phyloP scores from a whole-genome alignment of 1,140 invertebrate genomes.

The Sesamia nonagrioides region DNA sequence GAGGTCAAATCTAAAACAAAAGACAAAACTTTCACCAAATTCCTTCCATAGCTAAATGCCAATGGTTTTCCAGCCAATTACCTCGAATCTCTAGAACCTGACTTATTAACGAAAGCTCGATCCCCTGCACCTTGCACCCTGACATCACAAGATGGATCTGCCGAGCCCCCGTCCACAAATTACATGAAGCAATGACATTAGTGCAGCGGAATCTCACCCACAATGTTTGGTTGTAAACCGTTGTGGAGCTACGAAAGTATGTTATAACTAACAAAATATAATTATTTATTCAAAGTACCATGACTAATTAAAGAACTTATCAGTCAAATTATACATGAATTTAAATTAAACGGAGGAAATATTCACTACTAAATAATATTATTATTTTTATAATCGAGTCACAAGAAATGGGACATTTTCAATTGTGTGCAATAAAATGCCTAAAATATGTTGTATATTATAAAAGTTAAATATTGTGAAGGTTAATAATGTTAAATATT shows the following conservation, averaged over 20 bases:
- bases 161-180: constrained; percentile 74
- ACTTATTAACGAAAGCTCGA: constrained; percentile 53
- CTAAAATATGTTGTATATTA: too few relatives aligned
- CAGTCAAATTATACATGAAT: too few relatives aligned
- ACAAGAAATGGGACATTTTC: too few relatives aligned
- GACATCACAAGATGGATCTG: constrained; percentile 70
- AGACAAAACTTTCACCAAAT: constrained; percentile 9
- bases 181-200: constrained; percentile 80
- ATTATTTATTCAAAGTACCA: too few relatives aligned
- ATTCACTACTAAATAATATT: too few relatives aligned
- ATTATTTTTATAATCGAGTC: too few relatives aligned
- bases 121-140: constrained; percentile 41
- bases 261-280: neutral
- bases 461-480: too few relatives aligned
- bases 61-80: constrained; percentile 47
- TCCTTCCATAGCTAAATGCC: constrained; percentile 25
- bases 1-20: neutral
- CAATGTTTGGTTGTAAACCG: constrained; percentile 64
- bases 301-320: too few relatives aligned
- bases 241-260: constrained; percentile 57
- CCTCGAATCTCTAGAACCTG: constrained; percentile 49
- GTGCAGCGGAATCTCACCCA: constrained; percentile 71
- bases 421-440: too few relatives aligned
- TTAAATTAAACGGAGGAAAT: too few relatives aligned
- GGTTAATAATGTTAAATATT: too few relatives aligned